phyloP scores from a whole-genome alignment of 2,797 vertebrate species.

The Catostomus latipinnis region DNA sequence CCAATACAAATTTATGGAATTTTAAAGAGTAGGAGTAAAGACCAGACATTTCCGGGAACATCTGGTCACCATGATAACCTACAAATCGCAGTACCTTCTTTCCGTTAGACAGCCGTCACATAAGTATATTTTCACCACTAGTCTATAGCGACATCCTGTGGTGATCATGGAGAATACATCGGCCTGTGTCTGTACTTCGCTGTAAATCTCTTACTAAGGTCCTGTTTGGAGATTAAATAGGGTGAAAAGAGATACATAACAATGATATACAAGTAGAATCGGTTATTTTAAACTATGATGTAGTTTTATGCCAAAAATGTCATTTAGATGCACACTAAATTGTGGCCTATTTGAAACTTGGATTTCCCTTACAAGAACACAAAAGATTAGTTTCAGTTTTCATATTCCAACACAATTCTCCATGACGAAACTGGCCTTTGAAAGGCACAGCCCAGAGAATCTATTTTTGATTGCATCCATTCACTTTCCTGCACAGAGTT shows the following conservation, averaged over 20 bases:
- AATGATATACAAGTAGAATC: background rate
- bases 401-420: slow-evolving; percentile 39
- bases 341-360: too few species aligned
- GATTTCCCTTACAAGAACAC: too few species aligned
- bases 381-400: too few species aligned
- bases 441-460: slow-evolving; percentile 48
- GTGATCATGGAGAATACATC: slow-evolving; percentile 46
- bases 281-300: background rate
- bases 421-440: slow-evolving; percentile 44
- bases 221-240: background rate
- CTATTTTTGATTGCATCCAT: slow-evolving; percentile 69
- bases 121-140: background rate
- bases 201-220: background rate
- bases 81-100: too few species aligned
- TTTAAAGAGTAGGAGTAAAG: too few species aligned
- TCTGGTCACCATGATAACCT: too few species aligned
- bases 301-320: background rate
- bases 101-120: background rate
- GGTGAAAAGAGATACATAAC: background rate
- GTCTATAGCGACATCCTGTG: slow-evolving; percentile 34
- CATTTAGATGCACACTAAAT: background rate
- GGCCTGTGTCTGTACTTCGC: too few species aligned
- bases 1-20: too few species aligned
- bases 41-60: too few species aligned
- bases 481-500: slow-evolving; percentile 78